Conservation (phyloP, 2,797 vertebrate species). For the Scomberomorus guttatus region DNA sequence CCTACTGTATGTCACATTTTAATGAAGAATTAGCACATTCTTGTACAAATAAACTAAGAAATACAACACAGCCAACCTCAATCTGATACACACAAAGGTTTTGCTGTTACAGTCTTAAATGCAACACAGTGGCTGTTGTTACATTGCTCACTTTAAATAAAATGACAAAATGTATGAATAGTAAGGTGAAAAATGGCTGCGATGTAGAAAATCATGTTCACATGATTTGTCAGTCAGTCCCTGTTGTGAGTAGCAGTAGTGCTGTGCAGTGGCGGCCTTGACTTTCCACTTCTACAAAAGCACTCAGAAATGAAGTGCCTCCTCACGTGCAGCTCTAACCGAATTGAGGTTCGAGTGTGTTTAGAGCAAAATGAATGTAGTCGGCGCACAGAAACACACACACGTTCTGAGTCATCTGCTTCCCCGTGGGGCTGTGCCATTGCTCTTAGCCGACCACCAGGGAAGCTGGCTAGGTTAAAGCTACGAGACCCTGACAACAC, state of each 20-base stretch:
- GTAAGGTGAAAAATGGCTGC: slow-evolving; percentile 8
- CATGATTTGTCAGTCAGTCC: slow-evolving; percentile 25
- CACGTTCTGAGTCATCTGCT: slow-evolving; percentile 65
- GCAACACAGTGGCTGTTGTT: background rate
- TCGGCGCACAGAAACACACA: slow-evolving; percentile 49
- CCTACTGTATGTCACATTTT: too few relatives aligned
- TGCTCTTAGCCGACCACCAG: slow-evolving; percentile 73
- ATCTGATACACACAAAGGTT: too few relatives aligned
- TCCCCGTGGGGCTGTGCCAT: slow-evolving; percentile 51
- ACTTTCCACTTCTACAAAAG: slow-evolving; percentile 60
- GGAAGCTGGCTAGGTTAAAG: slow-evolving; percentile 52
- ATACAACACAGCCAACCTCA: too few relatives aligned
- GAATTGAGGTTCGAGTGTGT: slow-evolving; percentile 57
- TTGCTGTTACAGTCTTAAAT: too few relatives aligned
- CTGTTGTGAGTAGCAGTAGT: background rate
- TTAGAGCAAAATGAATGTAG: slow-evolving; percentile 65
- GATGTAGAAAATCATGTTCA: slow-evolving; percentile 6
- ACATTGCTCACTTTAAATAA: background rate
- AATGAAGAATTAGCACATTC: too few relatives aligned
- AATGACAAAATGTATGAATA: slow-evolving; percentile 15
- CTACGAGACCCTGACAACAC: slow-evolving; percentile 57
- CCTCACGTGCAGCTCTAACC: slow-evolving; percentile 36
- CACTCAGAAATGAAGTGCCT: slow-evolving; percentile 55
- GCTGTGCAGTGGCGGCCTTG: slow-evolving; percentile 4
- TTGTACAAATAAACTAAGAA: too few relatives aligned